Percentiles rank a stretch among this genome's conserved stretches.
Evolutionary conservation across 1,140 invertebrate species (phyloP).

Genomic region (Calliphora vicina): DNA sequence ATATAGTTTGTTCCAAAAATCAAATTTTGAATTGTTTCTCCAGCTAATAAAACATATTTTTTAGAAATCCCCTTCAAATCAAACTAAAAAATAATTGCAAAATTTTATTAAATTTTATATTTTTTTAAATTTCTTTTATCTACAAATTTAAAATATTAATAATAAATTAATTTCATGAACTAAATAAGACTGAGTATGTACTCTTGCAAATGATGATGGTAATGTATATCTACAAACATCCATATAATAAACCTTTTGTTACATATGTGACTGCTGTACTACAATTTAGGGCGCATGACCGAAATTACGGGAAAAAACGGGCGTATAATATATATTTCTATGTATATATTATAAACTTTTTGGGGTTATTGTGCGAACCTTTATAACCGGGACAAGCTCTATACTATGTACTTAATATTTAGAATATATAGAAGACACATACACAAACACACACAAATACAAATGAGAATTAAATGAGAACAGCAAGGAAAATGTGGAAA

Average conservation of each 20-base stretch:
- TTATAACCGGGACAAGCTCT: constrained; percentile 25
- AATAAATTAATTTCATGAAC: no score
- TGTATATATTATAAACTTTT: not conserved
- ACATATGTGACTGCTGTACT: constrained; percentile 9
- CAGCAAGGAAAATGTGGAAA: not conserved
- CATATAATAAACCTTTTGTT: not conserved
- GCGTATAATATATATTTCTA: not conserved
- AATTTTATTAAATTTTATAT: no score
- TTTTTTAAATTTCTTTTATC: no score
- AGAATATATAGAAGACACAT: not conserved
- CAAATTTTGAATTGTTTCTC: no score
- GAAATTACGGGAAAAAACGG: not conserved
- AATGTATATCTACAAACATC: no score
- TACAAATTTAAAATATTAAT: no score
- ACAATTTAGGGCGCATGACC: not conserved
- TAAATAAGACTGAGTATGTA: no score
- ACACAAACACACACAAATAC: not conserved
- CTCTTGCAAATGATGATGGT: no score
- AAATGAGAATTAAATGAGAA: not conserved
- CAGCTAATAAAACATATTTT: no score
- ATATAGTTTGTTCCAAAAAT: no score
- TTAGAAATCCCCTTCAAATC: no score
- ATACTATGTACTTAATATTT: not conserved
- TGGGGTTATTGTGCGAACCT: constrained; percentile 32
- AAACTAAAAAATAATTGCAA: no score